Evolutionary conservation across 2,888 invertebrate genomes (phyloP).

Genomic region (Diarsia brunnea): DNA sequence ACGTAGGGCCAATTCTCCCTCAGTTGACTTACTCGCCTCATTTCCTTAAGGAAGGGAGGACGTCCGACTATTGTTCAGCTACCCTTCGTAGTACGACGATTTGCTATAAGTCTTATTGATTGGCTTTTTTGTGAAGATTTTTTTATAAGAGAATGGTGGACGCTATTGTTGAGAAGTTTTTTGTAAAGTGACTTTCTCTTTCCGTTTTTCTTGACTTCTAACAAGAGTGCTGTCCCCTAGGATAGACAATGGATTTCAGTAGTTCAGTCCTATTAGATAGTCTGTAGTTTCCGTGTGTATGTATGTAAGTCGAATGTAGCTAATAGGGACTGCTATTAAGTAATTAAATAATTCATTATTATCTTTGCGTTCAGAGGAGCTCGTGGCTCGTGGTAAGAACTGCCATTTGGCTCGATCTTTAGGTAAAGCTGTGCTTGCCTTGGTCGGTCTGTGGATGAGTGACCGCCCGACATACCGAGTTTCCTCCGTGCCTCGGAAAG

Average conservation of each 20-base stretch:
- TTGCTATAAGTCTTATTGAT: constrained; percentile 60
- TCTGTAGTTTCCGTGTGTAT: background rate
- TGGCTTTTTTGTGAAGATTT: constrained; percentile 45
- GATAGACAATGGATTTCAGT: background rate
- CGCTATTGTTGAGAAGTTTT: constrained; percentile 32
- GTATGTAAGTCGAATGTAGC: background rate
- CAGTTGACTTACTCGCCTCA: constrained; percentile 58
- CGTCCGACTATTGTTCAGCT: constrained; percentile 57
- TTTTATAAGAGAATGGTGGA: constrained; percentile 33
- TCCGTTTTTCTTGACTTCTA: background rate
- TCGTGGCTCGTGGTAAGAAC: too few relatives aligned
- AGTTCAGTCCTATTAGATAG: background rate
- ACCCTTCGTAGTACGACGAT: constrained; percentile 55
- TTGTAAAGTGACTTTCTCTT: constrained; percentile 18
- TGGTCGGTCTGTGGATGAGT: too few relatives aligned
- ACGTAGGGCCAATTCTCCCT: constrained; percentile 53
- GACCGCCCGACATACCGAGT: too few relatives aligned
- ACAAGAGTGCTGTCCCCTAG: background rate
- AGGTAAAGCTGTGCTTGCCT: too few relatives aligned
- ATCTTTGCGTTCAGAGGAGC: background rate
- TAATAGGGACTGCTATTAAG: background rate
- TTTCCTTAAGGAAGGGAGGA: constrained; percentile 62
- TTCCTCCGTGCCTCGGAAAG: too few relatives aligned
- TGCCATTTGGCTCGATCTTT: too few relatives aligned
- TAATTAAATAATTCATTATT: too few relatives aligned